phyloP scores from a whole-genome alignment of 2,113 vertebrate species.

The Alosa alosa region DNA sequence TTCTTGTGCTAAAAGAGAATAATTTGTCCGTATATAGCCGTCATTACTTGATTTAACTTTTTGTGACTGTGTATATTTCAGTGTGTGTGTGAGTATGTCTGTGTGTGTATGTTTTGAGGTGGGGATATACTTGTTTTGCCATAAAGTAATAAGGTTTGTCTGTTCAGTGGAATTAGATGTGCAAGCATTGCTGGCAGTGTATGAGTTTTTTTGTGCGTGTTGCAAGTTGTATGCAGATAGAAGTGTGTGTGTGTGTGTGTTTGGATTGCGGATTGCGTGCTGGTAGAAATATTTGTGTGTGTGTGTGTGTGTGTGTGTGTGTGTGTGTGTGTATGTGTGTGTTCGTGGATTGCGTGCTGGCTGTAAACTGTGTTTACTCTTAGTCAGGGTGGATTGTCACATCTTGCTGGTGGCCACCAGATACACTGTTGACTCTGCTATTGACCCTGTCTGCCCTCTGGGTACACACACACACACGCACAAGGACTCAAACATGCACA shows the following conservation, averaged over 20 bases:
- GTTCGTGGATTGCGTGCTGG: constrained; percentile 21
- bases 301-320: neutral
- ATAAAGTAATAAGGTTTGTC: neutral
- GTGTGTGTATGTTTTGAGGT: neutral
- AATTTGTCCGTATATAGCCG: neutral
- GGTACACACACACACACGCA: constrained; percentile 29
- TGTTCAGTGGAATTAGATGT: neutral
- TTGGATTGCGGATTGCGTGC: neutral
- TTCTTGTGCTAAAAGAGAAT: neutral
- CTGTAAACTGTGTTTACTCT: constrained; percentile 31
- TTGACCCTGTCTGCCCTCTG: constrained; percentile 65
- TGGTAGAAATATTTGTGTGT: neutral
- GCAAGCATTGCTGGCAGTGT: neutral
- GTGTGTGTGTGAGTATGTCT: neutral
- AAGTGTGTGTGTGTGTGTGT: neutral
- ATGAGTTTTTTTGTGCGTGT: neutral
- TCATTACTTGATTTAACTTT: neutral
- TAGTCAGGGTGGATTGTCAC: constrained; percentile 33
- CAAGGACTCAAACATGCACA: neutral
- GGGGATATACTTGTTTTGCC: neutral
- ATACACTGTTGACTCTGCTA: constrained; percentile 59
- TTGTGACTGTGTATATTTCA: neutral
- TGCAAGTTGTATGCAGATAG: neutral
- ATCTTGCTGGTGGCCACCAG: constrained; percentile 57
- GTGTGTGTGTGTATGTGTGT: constrained; percentile 9